These are phyloP conservation scores for Pseudomyrmex concolor DNA, from an alignment of 1,140 invertebrate genomes.

Conservation along the genomic window DNA sequence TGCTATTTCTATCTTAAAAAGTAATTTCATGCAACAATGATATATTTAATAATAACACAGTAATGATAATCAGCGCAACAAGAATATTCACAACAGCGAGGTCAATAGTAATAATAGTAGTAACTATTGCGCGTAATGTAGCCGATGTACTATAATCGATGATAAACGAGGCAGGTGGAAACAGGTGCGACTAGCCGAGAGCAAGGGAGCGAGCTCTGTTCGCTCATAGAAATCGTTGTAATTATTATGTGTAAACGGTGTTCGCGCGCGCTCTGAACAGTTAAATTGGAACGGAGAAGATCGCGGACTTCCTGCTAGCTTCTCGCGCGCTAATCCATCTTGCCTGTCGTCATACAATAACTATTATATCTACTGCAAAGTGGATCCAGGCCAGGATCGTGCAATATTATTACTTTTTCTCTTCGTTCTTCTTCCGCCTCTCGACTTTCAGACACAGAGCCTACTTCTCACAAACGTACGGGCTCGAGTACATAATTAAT, in stretches of 20 bases:
- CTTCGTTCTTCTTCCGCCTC: constrained; percentile 11
- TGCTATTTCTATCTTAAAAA: too few species aligned
- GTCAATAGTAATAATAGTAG: constrained; percentile 48
- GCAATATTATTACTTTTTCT: constrained; percentile 57
- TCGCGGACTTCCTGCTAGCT: constrained; percentile 72
- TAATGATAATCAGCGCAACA: constrained; percentile 23
- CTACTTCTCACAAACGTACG: constrained; percentile 43
- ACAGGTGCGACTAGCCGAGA: constrained; percentile 45
- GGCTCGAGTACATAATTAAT: constrained; percentile 36
- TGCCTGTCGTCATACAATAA: constrained; percentile 56
- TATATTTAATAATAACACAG: constrained; percentile 14
- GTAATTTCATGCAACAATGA: not conserved
- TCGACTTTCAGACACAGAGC: constrained; percentile 13
- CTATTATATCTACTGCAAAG: constrained; percentile 57
- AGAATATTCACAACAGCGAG: constrained; percentile 40
- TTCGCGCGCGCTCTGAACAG: constrained; percentile 68
- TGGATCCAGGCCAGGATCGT: constrained; percentile 48
- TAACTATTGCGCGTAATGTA: constrained; percentile 35
- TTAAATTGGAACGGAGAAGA: constrained; percentile 75
- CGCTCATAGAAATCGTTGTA: constrained; percentile 70
- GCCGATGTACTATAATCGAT: constrained; percentile 52
- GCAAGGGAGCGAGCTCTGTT: constrained; percentile 12
- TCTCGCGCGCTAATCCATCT: constrained; percentile 61
- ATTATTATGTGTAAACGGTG: constrained; percentile 77
- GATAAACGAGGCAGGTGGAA: constrained; percentile 54